Conservation (phyloP, 2,888 invertebrate species). For the Oxyteleia sp. region DNA sequence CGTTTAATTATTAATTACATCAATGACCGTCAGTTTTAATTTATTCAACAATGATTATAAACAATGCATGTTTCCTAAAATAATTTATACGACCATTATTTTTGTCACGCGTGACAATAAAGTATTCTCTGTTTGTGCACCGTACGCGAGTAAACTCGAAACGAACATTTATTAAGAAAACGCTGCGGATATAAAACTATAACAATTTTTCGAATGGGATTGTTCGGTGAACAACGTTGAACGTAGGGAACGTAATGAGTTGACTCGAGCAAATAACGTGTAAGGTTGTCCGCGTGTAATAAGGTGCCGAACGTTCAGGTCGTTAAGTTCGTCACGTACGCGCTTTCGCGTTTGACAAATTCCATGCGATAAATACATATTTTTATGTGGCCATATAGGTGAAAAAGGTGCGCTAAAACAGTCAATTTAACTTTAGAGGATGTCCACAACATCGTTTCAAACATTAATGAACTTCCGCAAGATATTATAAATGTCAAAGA, state of each 20-base stretch:
- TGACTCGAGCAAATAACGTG: constrained; percentile 23
- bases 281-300: constrained; percentile 24
- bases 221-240: constrained; percentile 12
- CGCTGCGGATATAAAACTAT: constrained; percentile 1
- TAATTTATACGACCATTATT: no score
- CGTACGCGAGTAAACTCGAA: neutral
- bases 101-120: no score
- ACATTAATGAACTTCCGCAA: no score
- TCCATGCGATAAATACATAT: constrained; percentile 43
- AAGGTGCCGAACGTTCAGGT: constrained; percentile 34
- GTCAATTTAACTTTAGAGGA: constrained; percentile 58
- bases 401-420: constrained; percentile 43
- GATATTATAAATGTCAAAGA: no score
- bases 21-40: no score
- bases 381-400: constrained; percentile 36
- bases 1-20: no score
- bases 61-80: no score
- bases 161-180: constrained; percentile 1
- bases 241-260: constrained; percentile 25
- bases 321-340: constrained; percentile 38
- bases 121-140: no score
- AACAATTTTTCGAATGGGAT: constrained; percentile 14
- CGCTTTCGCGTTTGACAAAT: constrained; percentile 29
- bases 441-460: no score
- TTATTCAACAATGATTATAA: no score